Evolutionary conservation across 2,888 invertebrate genomes (phyloP), one percentile per base, ranked within the genome.

Genomic region (Teleiodes luculella): DNA sequence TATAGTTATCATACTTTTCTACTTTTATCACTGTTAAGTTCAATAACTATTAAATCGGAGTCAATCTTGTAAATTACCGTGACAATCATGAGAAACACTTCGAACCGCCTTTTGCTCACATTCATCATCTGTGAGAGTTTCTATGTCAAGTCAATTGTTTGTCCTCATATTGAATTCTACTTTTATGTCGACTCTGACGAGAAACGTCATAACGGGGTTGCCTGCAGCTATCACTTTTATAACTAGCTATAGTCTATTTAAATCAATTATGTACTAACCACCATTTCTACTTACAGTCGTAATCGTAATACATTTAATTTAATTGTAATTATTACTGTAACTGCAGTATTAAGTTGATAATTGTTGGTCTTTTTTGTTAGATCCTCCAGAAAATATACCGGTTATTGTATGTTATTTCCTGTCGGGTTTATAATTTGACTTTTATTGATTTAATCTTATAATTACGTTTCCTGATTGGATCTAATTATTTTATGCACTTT

Each of bases 41-140:
- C 45, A 24, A 45, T 31, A 31, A 46, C 31, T 46, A 46, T 30
- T 31, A 14, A 46, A 46, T 35, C 18, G 18, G 18, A 36, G 13
- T 24, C 75, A 73, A 71, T 76, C 78, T 83, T 79, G 73, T 45
- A 36, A 52, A 56, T 76, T 73, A 72, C 66, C 58, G 67, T 66
- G 72, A 77, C 76, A 80, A 78, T 78, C 73, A 76, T 83, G 82
- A 70, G 84, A 84, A 83, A 75, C 65, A 71, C 68, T 70, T 67
- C 58, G 64, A 67, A 68, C 72, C 69, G 68, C 69, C 69, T 70
- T 74, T 71, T 70, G 71, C 70, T 68, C 67, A 58, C 65, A 71
- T 70, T 74, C 67, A 67, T 70, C 64, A 66, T 66, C 63, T 67
- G 67, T 62, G 61, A 64, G 61, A 67, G 68, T 72, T 76, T 80